Evolutionary conservation across 2,888 invertebrate genomes (phyloP), one percentile per base, ranked within the genome.

Genomic region (Trachelus stipa): DNA sequence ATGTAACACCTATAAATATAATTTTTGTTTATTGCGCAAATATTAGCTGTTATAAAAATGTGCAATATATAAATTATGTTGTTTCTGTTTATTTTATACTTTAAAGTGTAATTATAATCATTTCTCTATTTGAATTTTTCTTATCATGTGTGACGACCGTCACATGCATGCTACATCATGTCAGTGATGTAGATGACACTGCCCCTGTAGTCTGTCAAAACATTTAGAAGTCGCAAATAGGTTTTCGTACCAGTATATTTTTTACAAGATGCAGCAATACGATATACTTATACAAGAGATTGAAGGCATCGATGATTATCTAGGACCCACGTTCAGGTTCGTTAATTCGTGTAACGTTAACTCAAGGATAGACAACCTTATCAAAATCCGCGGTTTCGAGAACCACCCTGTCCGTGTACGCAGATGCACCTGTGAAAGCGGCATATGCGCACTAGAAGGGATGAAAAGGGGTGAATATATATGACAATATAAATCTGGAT

Each of bases 281-380:
- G 94, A 94, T 86, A 91, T 94, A 80, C 93, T 94, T 82, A 91
- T 95, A 73, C 93, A 96, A 93, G 96, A 97, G 92, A 97, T 97
- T 83, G 97, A 97, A 92, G 96, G 97, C 3, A 96, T 97, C 80
- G 97, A 98, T 88, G 97, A 97, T 90, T 97, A 97, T 88, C 96
- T 97, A 95, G 97, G 97, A 1, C 97, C 97, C 76, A 97, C 97
- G 3, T 97, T 98, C 91, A 95, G 97, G 91, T 97, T 91, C 83
- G 87, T 83, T 76, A 40, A 76, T 71, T 79, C n/a, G 40, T 33
- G 11, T 33, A 77, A 74, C 34, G 9, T 40, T 40, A 40, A 0
- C 9, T 69, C 71, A 33, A 33, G 71, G 30, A 33, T 33, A 33
- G 30, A 31, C 31, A 71, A 15, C 71, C 71, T 74, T 73, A 71